phyloP scores from a whole-genome alignment of 1,140 invertebrate species.

The Sinonovacula constricta region DNA sequence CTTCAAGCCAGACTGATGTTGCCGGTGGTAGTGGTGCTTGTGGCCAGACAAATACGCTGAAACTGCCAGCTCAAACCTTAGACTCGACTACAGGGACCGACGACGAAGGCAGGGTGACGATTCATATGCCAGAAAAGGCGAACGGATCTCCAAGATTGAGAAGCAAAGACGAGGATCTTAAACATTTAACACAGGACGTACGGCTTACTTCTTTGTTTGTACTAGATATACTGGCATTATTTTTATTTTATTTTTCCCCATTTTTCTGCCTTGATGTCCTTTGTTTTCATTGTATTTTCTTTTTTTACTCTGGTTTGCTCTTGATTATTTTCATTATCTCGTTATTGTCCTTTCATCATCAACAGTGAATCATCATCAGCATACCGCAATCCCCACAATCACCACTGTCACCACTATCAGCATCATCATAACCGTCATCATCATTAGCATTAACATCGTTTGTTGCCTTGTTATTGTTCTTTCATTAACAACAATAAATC shows the following conservation, averaged over 20 bases:
- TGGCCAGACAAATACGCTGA: not conserved
- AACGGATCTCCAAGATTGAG: not conserved
- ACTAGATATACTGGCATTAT: not conserved
- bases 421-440: too few species aligned
- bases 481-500: too few species aligned
- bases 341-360: not conserved
- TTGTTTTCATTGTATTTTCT: not conserved
- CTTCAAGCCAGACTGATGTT: not conserved
- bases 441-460: not conserved
- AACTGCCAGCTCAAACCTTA: not conserved
- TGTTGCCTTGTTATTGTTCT: too few species aligned
- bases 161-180: constrained; percentile 39
- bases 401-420: too few species aligned
- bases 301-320: not conserved
- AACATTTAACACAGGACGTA: constrained; percentile 38
- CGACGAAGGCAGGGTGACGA: not conserved
- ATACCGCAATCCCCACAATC: too few species aligned
- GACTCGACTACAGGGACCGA: not conserved
- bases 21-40: not conserved
- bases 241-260: not conserved
- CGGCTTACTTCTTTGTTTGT: not conserved
- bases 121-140: not conserved
- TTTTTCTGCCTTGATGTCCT: not conserved
- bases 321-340: not conserved
- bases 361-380: too few species aligned